Evolutionary conservation across 2,888 invertebrate species (phyloP).

Genomic region (Scotopteryx bipunctaria): DNA sequence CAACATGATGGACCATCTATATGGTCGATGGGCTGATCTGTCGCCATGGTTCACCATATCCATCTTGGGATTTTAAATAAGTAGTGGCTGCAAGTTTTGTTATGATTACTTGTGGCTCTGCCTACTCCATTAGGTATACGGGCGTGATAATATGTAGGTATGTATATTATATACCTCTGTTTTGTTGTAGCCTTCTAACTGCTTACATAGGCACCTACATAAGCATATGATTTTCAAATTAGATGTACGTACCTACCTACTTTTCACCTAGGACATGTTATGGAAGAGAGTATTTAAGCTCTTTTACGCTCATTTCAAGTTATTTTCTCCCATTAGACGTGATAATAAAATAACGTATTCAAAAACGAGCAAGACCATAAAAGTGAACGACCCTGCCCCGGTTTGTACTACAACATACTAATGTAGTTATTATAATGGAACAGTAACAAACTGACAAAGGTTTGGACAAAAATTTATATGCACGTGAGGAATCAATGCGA

Average conservation of each 20-base stretch:
- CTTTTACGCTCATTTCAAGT: neutral
- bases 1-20: too few relatives aligned
- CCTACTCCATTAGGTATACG: too few relatives aligned
- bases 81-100: too few relatives aligned
- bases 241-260: neutral
- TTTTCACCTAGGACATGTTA: constrained; percentile 6
- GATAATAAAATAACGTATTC: constrained; percentile 25
- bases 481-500: constrained; percentile 60
- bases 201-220: neutral
- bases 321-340: constrained; percentile 12
- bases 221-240: neutral
- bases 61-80: too few relatives aligned
- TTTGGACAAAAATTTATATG: constrained; percentile 42
- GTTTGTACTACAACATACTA: constrained; percentile 23
- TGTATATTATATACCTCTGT: too few relatives aligned
- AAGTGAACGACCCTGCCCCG: constrained; percentile 11
- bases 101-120: too few relatives aligned
- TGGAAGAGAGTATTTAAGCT: neutral
- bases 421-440: constrained; percentile 21
- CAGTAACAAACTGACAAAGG: constrained; percentile 9
- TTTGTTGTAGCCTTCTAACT: too few relatives aligned
- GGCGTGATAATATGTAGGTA: too few relatives aligned
- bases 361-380: constrained; percentile 13
- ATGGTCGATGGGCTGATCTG: too few relatives aligned
- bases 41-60: too few relatives aligned